Evolutionary conservation across 2,797 vertebrate species (phyloP), one percentile per base, ranked within the genome.

Genomic region (Xenops minutus): DNA sequence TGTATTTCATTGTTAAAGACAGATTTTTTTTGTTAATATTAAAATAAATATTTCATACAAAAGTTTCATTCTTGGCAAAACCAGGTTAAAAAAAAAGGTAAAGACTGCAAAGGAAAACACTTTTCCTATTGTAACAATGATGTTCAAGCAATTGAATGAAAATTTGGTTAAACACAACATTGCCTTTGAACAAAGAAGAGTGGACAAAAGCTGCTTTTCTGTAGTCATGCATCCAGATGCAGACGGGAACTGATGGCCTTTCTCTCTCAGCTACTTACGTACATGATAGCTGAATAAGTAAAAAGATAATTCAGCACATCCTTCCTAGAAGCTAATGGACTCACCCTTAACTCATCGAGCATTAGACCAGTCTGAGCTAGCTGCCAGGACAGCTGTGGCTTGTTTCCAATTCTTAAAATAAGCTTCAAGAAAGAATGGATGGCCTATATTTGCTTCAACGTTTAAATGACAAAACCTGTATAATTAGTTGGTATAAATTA

Each of bases 401-500:
- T 55, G 4, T 49, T 69, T 95, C 51, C 44, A 85, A 55, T 39
- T 87, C 30, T 77, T 91, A 71, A 93, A 97, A 93, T 87, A 83
- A 88, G 6, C 43, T 83, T 90, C 44, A 78, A 58, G 48, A 83
- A 77, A 62, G 73, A 55, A 92, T 84, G 30, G 68, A 89, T 93
- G 41, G 26, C 39, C 94, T 97, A 29, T 41, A 89, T 89, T 95
- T 96, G 56, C 51, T 92, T 96, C 76, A 93, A 92, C 30, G 96
- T 94, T 95, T 95, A 95, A 97, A 82, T 93, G 49, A 79, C n/a
- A 91, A 77, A 95, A 91, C 3, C 5, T 51, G 29, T 85, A 44
- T 93, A 95, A 97, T 88, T 90, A 93, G 14, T 69, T 88, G 41
- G 37, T 59, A 39, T 96, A 92, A 97, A 93, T 96, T 91, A 91